phyloP scores from a whole-genome alignment of 2,113 vertebrate species.

The Typhlomys cinereus region DNA sequence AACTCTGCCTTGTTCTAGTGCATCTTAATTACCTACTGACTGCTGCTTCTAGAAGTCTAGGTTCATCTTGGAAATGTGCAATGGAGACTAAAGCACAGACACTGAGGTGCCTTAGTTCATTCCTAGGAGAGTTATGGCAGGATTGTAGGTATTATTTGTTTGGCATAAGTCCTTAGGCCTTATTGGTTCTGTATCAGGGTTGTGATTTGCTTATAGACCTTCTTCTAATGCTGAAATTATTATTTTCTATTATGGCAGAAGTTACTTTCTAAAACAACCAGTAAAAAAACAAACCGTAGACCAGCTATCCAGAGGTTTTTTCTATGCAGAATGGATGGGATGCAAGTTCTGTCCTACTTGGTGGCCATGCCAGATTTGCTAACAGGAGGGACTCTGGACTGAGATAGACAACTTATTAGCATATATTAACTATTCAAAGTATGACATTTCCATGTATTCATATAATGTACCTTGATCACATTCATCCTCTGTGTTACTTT shows the following conservation, averaged over 20 bases:
- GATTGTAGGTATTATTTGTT: background rate
- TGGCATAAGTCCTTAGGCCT: background rate
- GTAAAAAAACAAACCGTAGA: background rate
- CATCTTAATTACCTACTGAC: background rate
- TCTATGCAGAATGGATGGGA: background rate
- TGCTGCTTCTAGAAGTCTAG: background rate
- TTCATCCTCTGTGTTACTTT: background rate
- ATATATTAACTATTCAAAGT: background rate
- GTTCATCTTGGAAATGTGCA: background rate
- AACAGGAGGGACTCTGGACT: background rate
- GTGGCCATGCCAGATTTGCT: background rate
- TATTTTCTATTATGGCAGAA: background rate
- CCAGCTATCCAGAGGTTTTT: background rate
- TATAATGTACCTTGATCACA: background rate
- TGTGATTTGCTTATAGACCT: background rate
- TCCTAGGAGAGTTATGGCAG: background rate
- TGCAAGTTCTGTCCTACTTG: background rate
- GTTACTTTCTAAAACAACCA: background rate
- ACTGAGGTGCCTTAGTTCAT: background rate
- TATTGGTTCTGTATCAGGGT: background rate
- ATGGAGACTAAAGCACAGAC: background rate
- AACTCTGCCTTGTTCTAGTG: background rate
- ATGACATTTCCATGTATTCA: background rate
- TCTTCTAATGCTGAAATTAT: background rate
- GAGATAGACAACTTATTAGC: background rate